phyloP scores from a whole-genome alignment of 1,140 invertebrate genomes.

The Eumeta japonica region DNA sequence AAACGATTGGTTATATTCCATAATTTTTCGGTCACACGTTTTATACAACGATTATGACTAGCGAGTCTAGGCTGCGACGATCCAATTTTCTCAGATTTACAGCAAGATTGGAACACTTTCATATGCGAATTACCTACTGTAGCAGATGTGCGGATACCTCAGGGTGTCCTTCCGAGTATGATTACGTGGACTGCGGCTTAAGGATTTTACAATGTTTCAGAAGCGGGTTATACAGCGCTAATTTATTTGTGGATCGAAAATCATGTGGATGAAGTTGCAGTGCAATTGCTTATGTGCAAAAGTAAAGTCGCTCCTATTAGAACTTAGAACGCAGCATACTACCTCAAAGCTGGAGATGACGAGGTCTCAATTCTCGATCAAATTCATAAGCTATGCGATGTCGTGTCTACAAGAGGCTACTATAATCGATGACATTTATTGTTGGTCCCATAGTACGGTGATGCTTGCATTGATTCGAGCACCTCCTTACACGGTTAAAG shows the following conservation, averaged over 20 bases:
- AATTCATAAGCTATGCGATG: too few species aligned
- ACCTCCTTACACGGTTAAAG: too few species aligned
- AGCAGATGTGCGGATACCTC: not conserved
- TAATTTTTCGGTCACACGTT: not conserved
- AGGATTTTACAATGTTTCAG: not conserved
- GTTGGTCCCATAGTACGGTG: not conserved
- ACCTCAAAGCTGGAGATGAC: too few species aligned
- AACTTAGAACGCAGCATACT: too few species aligned
- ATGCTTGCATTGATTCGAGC: not conserved
- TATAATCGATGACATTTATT: not conserved
- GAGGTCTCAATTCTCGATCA: too few species aligned
- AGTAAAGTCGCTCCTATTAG: not conserved
- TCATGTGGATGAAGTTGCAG: too few species aligned
- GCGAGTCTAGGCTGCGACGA: not conserved
- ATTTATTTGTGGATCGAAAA: not conserved
- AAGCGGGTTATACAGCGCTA: not conserved
- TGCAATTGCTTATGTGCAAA: not conserved
- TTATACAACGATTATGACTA: not conserved
- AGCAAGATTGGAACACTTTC: not conserved
- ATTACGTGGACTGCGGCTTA: not conserved
- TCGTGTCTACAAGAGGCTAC: too few species aligned
- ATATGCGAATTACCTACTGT: not conserved
- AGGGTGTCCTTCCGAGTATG: not conserved
- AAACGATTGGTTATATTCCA: not conserved
- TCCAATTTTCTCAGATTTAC: not conserved